Evolutionary conservation across 2,888 invertebrate genomes (phyloP).

Genomic region (Iphiclides podalirius): DNA sequence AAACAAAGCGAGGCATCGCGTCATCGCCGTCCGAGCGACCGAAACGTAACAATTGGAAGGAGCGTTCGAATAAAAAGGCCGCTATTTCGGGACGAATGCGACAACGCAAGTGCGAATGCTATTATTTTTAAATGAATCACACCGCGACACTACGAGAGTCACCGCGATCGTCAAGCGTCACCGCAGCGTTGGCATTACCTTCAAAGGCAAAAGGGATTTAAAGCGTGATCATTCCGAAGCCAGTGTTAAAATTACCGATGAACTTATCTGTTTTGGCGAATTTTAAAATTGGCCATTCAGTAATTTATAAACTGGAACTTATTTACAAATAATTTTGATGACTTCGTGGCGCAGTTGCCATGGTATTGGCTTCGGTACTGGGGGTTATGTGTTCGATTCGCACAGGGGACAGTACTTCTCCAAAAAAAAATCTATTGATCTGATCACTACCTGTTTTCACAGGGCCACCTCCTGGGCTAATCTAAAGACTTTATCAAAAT

Average conservation of each 20-base stretch:
- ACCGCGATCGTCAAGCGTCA: conserved; percentile 1
- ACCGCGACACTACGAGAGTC: conserved; percentile 1
- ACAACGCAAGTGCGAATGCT: conserved; percentile 5
- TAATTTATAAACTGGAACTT: too few species aligned
- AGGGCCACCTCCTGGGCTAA: too few species aligned
- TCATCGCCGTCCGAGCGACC: conserved; percentile 1
- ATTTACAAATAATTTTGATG: neutral
- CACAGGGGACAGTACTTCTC: too few species aligned
- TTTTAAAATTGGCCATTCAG: too few species aligned
- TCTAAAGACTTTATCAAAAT: too few species aligned
- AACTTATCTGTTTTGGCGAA: too few species aligned
- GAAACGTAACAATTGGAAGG: conserved; percentile 16
- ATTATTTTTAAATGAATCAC: conserved; percentile 18
- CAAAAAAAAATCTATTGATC: too few species aligned
- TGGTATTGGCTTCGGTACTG: too few species aligned
- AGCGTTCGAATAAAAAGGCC: conserved; percentile 5
- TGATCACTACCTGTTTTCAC: too few species aligned
- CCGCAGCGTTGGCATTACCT: conserved; percentile 14
- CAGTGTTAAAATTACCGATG: neutral
- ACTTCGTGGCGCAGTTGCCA: too few species aligned
- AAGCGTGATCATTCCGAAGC: neutral
- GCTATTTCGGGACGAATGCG: conserved; percentile 13
- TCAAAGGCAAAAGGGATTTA: conserved; percentile 8
- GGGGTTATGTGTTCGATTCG: too few species aligned
- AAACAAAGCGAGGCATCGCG: conserved; percentile 2